Percentiles rank a stretch among this genome's conserved stretches.
Evolutionary conservation across 2,113 vertebrate genomes (phyloP).

Genomic region (Oplegnathus fasciatus): DNA sequence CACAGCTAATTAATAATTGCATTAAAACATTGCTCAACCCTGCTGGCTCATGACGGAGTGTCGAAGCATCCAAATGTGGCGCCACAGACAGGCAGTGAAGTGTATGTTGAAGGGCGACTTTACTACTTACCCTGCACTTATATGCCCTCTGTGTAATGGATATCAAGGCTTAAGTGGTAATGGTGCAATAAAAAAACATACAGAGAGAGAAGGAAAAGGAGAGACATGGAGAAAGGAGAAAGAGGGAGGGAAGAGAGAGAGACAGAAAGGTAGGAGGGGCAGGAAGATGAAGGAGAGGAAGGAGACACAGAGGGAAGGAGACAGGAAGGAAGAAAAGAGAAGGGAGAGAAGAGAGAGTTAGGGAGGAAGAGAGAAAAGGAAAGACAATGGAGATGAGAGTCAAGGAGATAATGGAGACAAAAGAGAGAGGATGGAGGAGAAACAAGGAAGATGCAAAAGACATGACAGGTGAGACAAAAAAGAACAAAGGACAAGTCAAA

Average conservation of each 20-base stretch:
- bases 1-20: constrained; percentile 32
- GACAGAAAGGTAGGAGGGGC: constrained; percentile 50
- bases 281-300: constrained; percentile 50
- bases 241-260: constrained; percentile 31
- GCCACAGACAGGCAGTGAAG: constrained; percentile 73
- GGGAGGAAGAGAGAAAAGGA: background rate
- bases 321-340: constrained; percentile 18
- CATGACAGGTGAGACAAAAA: background rate
- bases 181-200: constrained; percentile 79
- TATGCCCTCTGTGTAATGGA: constrained; percentile 82
- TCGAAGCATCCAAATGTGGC: constrained; percentile 66
- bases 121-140: constrained; percentile 83
- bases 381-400: constrained; percentile 13
- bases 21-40: constrained; percentile 54
- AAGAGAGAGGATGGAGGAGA: constrained; percentile 36
- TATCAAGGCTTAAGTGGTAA: constrained; percentile 83
- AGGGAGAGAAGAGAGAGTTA: constrained; percentile 12
- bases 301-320: constrained; percentile 35
- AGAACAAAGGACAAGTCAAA: background rate
- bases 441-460: constrained; percentile 6
- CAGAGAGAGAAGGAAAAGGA: constrained; percentile 52
- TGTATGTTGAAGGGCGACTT: constrained; percentile 76
- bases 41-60: constrained; percentile 57
- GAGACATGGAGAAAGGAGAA: constrained; percentile 45
- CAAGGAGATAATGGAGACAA: constrained; percentile 34